A percentile compares a stretch with the other conserved stretches of the same genome.
Evolutionary conservation across 2,113 vertebrate genomes (phyloP).

Genomic region (Zapus hudsonius): DNA sequence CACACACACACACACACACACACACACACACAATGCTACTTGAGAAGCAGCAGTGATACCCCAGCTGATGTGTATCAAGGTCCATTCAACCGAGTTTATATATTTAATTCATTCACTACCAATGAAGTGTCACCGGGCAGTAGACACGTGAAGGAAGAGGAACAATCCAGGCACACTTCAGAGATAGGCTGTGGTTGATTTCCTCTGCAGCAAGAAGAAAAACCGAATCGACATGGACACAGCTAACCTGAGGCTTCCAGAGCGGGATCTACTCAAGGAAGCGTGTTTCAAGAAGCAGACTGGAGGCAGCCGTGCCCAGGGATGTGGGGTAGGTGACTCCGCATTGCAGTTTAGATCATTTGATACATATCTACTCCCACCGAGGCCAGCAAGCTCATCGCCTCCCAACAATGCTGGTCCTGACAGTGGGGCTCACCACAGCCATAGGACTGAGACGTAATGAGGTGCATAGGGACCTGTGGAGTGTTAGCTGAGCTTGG

Average conservation of each 20-base stretch:
- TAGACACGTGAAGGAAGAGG: accelerated
- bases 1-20: too few relatives aligned
- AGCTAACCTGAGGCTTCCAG: background rate
- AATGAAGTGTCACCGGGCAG: accelerated
- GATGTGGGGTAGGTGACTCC: background rate
- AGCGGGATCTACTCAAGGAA: background rate
- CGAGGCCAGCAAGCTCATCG: too few relatives aligned
- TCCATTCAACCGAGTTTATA: too few relatives aligned
- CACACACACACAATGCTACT: background rate
- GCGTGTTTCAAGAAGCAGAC: accelerated
- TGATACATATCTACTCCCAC: background rate
- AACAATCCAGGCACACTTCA: background rate
- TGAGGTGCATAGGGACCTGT: too few relatives aligned
- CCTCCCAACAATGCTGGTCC: background rate
- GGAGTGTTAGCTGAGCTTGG: background rate
- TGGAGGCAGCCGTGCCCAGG: accelerated
- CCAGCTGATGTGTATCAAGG: background rate
- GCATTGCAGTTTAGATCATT: accelerated
- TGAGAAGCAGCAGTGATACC: background rate
- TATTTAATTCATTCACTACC: background rate
- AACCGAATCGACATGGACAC: background rate
- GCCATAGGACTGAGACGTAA: background rate
- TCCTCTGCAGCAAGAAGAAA: background rate
- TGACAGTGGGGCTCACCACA: accelerated
- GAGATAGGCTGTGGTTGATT: too few relatives aligned